Base-by-base conservation (phyloP, 1,140 invertebrate genomes). In the Pseudomyrmex flavicornis region DNA sequence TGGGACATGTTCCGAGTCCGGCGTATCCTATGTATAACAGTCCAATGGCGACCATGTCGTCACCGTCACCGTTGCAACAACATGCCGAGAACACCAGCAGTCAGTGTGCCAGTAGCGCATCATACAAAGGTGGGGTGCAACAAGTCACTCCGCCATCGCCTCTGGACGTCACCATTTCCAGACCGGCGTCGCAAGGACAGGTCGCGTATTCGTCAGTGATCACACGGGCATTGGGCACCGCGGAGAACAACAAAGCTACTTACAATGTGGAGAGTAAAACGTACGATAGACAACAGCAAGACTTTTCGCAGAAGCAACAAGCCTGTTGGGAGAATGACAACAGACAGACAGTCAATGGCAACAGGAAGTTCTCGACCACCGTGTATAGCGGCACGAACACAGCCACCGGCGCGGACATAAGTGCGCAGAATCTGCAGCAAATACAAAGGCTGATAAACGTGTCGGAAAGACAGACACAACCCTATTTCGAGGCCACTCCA, bases 1-100 rank as follows among this genome's bases (percentile, higher is more conserved):
- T 96, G 22, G 96, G 96, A 58, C 96, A 97, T 91, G 96, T 96
- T 2, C 96, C 96, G 77, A 97, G 96, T 94, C 96, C 97, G 22
- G 96, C 96, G 20, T 97, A 97, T 94, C 96, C 97, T 10, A 95
- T 97, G 95, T 97, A 97, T 91, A 96, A 97, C 91, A 97, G 96
- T 93, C 96, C 97, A 9, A 96, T 97, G 96, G 96, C 96, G 85
- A 96, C 96, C 2, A 95, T 96, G 89, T 96, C 96, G 62, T 97
- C 96, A 15, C 96, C 96, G 12, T 95, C 94, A 4, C 94, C 94
- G 2, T 85, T 95, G 7, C 96, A 97, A 88, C 96, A 96, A 84
- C 95, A 95, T 83, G 90, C 90, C 2, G 95, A 96, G 22, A 91
- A 87, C 26, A 92, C 91, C 65, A 86, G 89, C 15, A 93, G 92